Conservation (phyloP, 2,888 invertebrate species). For the Standfussiana lucernea region DNA sequence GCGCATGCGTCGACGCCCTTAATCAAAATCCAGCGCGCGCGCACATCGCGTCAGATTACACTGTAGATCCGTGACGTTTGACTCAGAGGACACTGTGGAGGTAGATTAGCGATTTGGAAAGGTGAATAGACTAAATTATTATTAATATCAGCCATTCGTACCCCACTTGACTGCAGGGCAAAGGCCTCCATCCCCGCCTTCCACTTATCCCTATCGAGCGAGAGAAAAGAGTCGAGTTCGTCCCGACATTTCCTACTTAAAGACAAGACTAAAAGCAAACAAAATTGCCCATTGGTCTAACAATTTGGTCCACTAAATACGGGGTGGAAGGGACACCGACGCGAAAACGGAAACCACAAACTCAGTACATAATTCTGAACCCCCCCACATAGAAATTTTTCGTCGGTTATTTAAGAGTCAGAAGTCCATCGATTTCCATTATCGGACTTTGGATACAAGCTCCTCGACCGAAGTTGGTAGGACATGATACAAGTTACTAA, state of each 20-base stretch:
- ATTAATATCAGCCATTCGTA: too few species aligned
- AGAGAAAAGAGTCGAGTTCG: too few species aligned
- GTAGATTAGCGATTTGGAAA: constrained; percentile 15
- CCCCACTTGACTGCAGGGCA: too few species aligned
- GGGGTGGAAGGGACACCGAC: too few species aligned
- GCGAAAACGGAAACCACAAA: too few species aligned
- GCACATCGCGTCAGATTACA: constrained; percentile 77
- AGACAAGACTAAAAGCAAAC: background rate
- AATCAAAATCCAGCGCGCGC: constrained; percentile 78
- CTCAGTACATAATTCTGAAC: too few species aligned
- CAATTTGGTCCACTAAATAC: background rate
- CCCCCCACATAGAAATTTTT: too few species aligned
- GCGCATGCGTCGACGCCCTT: constrained; percentile 76
- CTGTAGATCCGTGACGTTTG: constrained; percentile 69
- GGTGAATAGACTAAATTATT: background rate
- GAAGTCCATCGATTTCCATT: background rate
- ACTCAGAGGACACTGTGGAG: constrained; percentile 36
- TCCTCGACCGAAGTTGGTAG: background rate
- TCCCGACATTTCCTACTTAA: too few species aligned
- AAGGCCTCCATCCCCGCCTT: too few species aligned
- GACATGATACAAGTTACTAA: background rate
- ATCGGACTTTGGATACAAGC: background rate
- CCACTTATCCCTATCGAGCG: too few species aligned
- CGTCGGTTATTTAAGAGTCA: too few species aligned
- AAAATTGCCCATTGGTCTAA: background rate